A percentile compares a stretch with the other conserved stretches of the same genome.
phyloP scores from a whole-genome alignment of 2,888 invertebrate genomes.

The Pristionchus japonicus region DNA sequence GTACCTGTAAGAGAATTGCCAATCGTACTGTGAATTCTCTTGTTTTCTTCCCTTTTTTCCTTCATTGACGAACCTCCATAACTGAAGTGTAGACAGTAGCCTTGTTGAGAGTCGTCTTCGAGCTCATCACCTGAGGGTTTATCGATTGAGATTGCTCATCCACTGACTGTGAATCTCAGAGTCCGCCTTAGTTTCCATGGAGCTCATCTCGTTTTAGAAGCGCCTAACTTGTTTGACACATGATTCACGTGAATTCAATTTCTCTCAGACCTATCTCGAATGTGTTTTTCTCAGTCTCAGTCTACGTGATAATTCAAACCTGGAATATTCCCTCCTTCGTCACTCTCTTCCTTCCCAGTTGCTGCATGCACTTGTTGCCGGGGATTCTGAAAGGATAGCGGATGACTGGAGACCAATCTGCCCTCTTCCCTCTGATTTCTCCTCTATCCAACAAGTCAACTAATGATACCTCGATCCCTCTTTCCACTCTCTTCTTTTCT shows the following conservation, averaged over 20 bases:
- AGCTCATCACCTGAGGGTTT: constrained; percentile 56
- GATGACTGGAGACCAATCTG: no score
- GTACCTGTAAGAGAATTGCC: constrained; percentile 42
- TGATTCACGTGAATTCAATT: no score
- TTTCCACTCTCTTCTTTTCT: constrained; percentile 53
- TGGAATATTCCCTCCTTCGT: constrained; percentile 76
- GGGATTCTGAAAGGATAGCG: not conserved
- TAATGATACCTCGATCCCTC: constrained; percentile 58
- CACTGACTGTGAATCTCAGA: no score
- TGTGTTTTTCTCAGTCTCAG: no score
- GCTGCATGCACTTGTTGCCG: constrained; percentile 76
- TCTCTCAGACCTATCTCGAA: no score
- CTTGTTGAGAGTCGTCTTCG: constrained; percentile 63
- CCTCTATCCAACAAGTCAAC: constrained; percentile 75
- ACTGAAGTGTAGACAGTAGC: constrained; percentile 64
- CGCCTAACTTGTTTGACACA: no score
- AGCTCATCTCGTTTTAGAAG: no score
- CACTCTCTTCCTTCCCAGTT: constrained; percentile 74
- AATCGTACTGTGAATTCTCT: not conserved
- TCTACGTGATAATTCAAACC: constrained; percentile 73
- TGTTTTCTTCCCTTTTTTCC: no score
- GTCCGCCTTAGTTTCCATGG: no score
- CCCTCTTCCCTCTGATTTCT: not conserved
- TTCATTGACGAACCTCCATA: constrained; percentile 57
- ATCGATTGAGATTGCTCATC: not conserved